Conservation (phyloP, 2,888 invertebrate species). For the Agrilus cyanescens region DNA sequence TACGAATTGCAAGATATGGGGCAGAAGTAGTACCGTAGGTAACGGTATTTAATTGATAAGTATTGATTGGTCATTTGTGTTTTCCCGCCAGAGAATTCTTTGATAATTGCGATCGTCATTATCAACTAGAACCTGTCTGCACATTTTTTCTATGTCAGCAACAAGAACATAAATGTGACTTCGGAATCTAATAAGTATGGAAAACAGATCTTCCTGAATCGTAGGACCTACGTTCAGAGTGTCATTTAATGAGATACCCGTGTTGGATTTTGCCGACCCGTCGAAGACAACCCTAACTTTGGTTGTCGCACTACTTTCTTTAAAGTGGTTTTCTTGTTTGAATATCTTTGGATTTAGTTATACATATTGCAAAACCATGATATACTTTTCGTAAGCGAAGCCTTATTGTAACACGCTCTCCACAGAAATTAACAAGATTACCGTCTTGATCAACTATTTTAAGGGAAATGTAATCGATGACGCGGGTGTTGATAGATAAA, state of each 20-base stretch:
- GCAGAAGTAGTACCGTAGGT: background rate
- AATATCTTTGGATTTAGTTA: too few species aligned
- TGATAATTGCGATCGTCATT: background rate
- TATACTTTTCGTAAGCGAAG: too few species aligned
- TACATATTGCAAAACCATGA: too few species aligned
- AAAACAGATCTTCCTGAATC: background rate
- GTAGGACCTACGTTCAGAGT: background rate
- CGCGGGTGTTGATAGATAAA: too few species aligned
- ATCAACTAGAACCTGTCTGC: background rate
- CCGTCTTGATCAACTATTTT: too few species aligned
- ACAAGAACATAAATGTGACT: background rate
- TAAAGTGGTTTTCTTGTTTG: too few species aligned
- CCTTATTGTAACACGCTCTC: too few species aligned
- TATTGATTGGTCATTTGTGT: background rate
- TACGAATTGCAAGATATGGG: background rate
- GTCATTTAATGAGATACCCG: background rate
- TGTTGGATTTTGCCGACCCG: too few species aligned
- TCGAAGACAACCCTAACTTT: too few species aligned
- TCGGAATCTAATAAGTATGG: background rate
- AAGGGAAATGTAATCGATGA: too few species aligned
- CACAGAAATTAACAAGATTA: too few species aligned
- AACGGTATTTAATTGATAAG: background rate
- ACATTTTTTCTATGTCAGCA: background rate
- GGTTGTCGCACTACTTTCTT: background rate
- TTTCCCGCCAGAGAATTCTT: background rate